These are phyloP conservation scores for Ctenoplectra terminalis DNA, from an alignment of 1,140 invertebrate species.

Conservation along the genomic window DNA sequence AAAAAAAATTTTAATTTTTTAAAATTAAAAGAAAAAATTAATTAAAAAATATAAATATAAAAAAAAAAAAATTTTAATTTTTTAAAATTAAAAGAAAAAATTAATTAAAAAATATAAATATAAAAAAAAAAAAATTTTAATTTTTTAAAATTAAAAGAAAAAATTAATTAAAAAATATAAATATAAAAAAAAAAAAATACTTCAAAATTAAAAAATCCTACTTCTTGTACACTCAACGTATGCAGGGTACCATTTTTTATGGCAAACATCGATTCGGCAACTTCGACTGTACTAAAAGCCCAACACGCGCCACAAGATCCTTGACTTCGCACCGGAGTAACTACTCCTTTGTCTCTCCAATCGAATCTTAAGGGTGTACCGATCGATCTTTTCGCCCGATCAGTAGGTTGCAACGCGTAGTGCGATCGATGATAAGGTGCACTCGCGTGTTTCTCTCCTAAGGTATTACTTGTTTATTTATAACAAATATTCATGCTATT, in stretches of 20 bases:
- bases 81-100: not conserved
- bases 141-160: not conserved
- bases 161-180: no score
- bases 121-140: not conserved
- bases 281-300: conserved; percentile 92
- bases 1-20: no score
- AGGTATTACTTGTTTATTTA: not conserved
- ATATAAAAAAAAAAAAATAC: not conserved
- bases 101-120: no score
- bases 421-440: conserved; percentile 66
- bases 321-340: conserved; percentile 89
- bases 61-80: not conserved
- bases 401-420: not conserved
- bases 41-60: not conserved
- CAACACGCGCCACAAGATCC: conserved; percentile 93
- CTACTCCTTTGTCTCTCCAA: conserved; percentile 88
- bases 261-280: conserved; percentile 90
- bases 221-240: conserved; percentile 90
- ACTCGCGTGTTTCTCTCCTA: conserved; percentile 50
- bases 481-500: not conserved
- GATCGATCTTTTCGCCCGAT: conserved; percentile 67
- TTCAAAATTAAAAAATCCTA: conserved; percentile 61
- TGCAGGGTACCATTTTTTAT: conserved; percentile 86
- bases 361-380: conserved; percentile 72
- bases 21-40: conserved; percentile 10